Evolutionary conservation across 2,888 invertebrate species (phyloP).

Genomic region (Ditylenchus weischeri): DNA sequence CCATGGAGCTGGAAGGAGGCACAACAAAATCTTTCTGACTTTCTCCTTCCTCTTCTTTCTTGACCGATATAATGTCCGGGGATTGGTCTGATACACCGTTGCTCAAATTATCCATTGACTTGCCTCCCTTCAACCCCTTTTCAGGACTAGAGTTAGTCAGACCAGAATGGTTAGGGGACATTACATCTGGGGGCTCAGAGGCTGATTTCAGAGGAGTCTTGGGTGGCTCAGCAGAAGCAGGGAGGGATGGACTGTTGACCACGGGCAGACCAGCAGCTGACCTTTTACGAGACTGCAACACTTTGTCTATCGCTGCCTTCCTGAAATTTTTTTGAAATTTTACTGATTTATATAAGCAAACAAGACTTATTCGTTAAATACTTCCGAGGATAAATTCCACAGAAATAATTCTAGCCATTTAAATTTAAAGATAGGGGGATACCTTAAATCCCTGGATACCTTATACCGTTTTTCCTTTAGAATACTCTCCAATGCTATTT

Average conservation of each 20-base stretch:
- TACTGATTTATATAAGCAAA: too few species aligned
- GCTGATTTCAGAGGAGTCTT: constrained; percentile 1
- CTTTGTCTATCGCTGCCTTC: background rate
- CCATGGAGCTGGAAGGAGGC: constrained; percentile 10
- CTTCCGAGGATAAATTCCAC: too few species aligned
- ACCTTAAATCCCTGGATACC: too few species aligned
- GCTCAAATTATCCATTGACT: background rate
- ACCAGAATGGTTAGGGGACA: too few species aligned
- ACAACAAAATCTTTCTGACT: constrained; percentile 1
- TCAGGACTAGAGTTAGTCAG: background rate
- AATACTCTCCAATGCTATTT: too few species aligned
- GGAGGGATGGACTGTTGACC: background rate
- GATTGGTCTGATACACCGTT: background rate
- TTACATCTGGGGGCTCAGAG: constrained; percentile 2
- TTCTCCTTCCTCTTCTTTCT: constrained; percentile 6
- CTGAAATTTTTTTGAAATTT: background rate
- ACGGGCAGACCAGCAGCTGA: background rate
- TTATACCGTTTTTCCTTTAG: too few species aligned
- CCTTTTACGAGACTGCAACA: background rate
- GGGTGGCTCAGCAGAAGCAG: background rate
- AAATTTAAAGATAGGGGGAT: too few species aligned
- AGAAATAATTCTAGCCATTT: too few species aligned
- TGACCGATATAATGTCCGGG: background rate
- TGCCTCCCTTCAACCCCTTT: background rate
- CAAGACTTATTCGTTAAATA: too few species aligned